Evolutionary conservation across 2,888 invertebrate species (phyloP), one percentile per base, ranked within the genome.

Genomic region (Phaedon cochleariae): DNA sequence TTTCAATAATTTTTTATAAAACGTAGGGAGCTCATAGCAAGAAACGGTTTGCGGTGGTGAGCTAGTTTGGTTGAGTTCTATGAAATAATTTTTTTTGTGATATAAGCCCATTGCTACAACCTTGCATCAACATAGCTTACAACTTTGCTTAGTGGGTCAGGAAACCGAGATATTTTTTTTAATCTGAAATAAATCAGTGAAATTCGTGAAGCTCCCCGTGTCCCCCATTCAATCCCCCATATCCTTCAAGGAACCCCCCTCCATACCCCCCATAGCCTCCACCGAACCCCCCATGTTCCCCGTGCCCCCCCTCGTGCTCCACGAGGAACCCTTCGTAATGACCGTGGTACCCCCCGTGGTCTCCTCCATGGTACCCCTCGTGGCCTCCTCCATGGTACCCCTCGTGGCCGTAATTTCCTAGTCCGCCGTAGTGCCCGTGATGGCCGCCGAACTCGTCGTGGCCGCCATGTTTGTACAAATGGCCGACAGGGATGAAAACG

Each of bases 401-500:
- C 18, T 45, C 57, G 1, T 41, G 55, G 7, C 12, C 55, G 2
- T 4, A 2, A 26, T 12, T n/a, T 7, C 34, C 34, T 18, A 18
- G 20, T 41, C 41, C 57, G 15, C 29, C 26, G n/a, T 41, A 2
- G 15, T 15, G 31, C 29, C 20, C 54, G 10, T 34, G 54, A 17
- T 20, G 20, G 0, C 54, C 54, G n/a, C 29, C 54, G 18, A 18
- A 34, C 10, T 20, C 54, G 21, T 4, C 9, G 20, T 37, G 22
- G 21, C 48, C 48, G 20, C 46, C 46, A 7, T 46, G 20, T 7
- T 20, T 7, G 17, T 17, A 20, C 4, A 34, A 21, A 29, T 51
- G 51, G 21, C 53, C 34, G 12, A 57, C 45, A 21, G 57, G 57
- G 12, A 62, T 59, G 58, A 49, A 21, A 46, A 17, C 45, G 12